phyloP scores from a whole-genome alignment of 2,113 vertebrate species.

The Meleagris gallopavo region DNA sequence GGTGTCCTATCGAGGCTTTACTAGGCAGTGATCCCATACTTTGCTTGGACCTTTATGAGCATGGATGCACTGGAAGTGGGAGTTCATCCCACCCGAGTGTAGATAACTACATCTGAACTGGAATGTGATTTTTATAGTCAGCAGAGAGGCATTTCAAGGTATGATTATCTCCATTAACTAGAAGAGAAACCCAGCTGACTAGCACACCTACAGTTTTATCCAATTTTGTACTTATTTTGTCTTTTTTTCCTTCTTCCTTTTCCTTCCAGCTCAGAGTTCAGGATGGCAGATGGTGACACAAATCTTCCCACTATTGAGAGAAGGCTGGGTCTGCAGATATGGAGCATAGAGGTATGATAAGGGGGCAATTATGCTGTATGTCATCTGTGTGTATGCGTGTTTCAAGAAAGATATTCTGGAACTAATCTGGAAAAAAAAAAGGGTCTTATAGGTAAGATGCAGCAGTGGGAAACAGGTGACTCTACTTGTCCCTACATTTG shows the following conservation, averaged over 20 bases:
- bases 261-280: slow-evolving; percentile 65
- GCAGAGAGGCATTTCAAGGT: background rate
- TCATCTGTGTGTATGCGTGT: background rate
- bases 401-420: background rate
- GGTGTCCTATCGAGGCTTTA: background rate
- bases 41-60: background rate
- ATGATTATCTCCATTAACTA: background rate
- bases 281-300: slow-evolving; percentile 77
- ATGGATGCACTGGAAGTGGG: background rate
- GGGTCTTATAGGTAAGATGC: background rate
- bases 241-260: background rate
- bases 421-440: background rate
- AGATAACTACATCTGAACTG: background rate
- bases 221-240: background rate
- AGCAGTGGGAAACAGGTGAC: background rate
- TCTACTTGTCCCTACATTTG: background rate
- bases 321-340: slow-evolving; percentile 89
- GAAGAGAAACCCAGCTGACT: background rate
- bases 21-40: background rate
- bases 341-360: slow-evolving; percentile 90
- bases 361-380: background rate
- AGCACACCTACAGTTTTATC: background rate
- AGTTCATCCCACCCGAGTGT: background rate
- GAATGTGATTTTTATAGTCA: background rate
- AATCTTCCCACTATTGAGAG: slow-evolving; percentile 71